phyloP scores from a whole-genome alignment of 2,113 vertebrate genomes.

The Crypturellus undulatus region DNA sequence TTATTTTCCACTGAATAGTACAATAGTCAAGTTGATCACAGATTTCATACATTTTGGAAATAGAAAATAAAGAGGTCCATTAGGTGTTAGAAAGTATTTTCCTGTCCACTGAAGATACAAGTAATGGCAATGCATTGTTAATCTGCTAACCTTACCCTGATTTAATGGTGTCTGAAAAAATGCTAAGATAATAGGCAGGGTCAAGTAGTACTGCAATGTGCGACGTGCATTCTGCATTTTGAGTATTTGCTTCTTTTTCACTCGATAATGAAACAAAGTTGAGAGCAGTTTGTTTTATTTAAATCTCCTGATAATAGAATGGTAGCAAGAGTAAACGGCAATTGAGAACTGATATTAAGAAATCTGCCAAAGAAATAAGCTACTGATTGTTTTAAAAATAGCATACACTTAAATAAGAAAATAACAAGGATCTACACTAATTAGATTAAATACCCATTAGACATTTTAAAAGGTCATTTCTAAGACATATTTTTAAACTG shows the following conservation, averaged over 20 bases:
- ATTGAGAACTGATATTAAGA: slow-evolving; percentile 15
- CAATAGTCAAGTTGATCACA: not conserved
- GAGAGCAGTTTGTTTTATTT: not conserved
- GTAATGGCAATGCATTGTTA: not conserved
- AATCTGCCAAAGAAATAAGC: not conserved
- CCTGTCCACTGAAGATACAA: not conserved
- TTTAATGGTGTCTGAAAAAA: slow-evolving; percentile 20
- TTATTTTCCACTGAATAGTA: not conserved
- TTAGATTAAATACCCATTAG: slow-evolving; percentile 9
- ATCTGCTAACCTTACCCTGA: not conserved
- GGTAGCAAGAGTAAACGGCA: slow-evolving; percentile 2
- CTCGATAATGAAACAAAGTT: not conserved
- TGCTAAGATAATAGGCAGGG: not conserved
- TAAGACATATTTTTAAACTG: not conserved
- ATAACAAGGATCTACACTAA: not conserved
- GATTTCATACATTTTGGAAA: not conserved
- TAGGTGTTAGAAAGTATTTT: not conserved
- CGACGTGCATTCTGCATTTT: not conserved
- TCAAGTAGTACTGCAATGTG: slow-evolving; percentile 7
- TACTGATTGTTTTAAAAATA: not conserved
- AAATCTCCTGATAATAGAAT: not conserved
- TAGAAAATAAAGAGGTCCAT: not conserved
- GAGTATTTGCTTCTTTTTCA: slow-evolving; percentile 4
- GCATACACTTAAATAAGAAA: not conserved
- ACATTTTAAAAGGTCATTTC: not conserved